Evolutionary conservation across 2,797 vertebrate genomes (phyloP).

Genomic region (Hipposideros larvatus): DNA sequence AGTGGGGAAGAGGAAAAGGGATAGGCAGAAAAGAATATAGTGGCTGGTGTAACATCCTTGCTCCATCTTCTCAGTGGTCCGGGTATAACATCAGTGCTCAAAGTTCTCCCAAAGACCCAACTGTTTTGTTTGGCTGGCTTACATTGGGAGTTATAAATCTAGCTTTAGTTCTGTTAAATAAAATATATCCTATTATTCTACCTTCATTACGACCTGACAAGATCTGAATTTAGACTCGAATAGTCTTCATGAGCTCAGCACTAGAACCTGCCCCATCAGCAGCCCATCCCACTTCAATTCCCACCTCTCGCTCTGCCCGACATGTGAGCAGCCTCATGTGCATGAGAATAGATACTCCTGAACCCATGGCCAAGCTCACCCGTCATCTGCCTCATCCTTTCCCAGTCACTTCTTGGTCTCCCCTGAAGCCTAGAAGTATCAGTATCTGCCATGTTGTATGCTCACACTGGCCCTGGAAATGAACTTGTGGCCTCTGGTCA

Average conservation of each 20-base stretch:
- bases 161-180: conserved; percentile 11
- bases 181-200: neutral
- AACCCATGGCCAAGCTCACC: neutral
- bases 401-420: neutral
- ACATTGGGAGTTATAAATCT: neutral
- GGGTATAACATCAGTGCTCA: neutral
- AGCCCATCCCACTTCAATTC: neutral
- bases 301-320: neutral
- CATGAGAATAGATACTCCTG: rapidly evolving
- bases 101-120: neutral
- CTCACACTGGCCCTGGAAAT: neutral
- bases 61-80: neutral
- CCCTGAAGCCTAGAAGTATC: neutral
- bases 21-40: neutral
- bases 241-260: neutral
- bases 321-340: neutral
- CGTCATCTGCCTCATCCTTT: neutral
- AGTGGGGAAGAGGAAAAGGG: neutral
- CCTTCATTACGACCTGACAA: neutral
- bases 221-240: neutral
- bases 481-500: neutral
- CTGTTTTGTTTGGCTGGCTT: neutral
- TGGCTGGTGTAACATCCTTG: neutral
- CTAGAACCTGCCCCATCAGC: neutral
- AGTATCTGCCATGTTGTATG: no score